These are phyloP conservation scores for Trypoxylon attenuatum DNA, from an alignment of 2,888 invertebrate species.

Conservation along the genomic window DNA sequence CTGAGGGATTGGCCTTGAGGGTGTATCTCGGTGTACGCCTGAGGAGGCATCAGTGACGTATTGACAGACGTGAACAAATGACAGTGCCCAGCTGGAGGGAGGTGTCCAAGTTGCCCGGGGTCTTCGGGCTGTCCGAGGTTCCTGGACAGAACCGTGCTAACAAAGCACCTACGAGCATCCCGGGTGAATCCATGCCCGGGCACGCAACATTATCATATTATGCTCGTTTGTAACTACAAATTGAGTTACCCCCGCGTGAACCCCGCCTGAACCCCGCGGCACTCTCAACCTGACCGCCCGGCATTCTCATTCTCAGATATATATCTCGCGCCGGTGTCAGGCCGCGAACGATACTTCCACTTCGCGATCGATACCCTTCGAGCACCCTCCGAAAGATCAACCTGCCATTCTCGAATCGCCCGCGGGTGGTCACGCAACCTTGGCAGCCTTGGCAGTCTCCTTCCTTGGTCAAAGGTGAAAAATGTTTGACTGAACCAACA, in stretches of 20 bases:
- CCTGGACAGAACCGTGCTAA: conserved; percentile 41
- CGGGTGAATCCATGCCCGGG: conserved; percentile 31
- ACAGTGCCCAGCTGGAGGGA: conserved; percentile 63
- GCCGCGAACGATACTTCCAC: conserved; percentile 57
- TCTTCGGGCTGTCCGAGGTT: neutral
- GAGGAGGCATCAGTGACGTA: conserved; percentile 55
- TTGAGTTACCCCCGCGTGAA: conserved; percentile 71
- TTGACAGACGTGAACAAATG: conserved; percentile 72
- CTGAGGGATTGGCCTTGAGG: conserved; percentile 31
- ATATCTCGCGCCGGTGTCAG: conserved; percentile 57
- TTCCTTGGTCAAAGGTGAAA: conserved; percentile 41
- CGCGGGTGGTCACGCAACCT: conserved; percentile 45
- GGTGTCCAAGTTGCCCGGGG: too few relatives aligned
- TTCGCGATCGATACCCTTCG: conserved; percentile 46
- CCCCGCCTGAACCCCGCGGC: conserved; percentile 61
- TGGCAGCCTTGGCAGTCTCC: conserved; percentile 1
- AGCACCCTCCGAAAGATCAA: conserved; percentile 26
- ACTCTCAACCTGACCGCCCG: conserved; percentile 7
- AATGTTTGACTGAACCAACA: conserved; percentile 32
- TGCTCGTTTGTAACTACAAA: conserved; percentile 73
- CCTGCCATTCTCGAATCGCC: conserved; percentile 38
- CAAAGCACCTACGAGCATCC: conserved; percentile 55
- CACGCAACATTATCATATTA: conserved; percentile 71
- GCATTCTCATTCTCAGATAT: conserved; percentile 47
- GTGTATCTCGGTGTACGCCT: conserved; percentile 17